Evolutionary conservation across 2,113 vertebrate species (phyloP).

Genomic region (Melanostigma gelatinosum): DNA sequence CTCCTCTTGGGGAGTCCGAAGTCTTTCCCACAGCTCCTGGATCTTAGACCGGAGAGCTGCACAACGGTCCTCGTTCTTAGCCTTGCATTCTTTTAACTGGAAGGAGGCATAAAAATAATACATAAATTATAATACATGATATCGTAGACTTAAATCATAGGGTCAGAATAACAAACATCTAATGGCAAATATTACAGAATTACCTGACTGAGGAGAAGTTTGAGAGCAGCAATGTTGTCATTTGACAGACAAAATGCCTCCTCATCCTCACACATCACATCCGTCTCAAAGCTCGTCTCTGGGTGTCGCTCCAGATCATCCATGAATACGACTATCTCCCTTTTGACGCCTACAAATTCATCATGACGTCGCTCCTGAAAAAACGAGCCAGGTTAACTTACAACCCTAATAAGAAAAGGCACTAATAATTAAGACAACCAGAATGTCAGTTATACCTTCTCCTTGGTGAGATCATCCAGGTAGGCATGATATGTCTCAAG

Average conservation of each 20-base stretch:
- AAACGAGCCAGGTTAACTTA: not conserved
- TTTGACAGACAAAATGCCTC: constrained; percentile 90
- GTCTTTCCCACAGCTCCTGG: constrained; percentile 87
- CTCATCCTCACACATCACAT: constrained; percentile 90
- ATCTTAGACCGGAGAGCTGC: constrained; percentile 84
- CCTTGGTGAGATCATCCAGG: constrained; percentile 77
- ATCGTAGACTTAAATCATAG: not conserved
- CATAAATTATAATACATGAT: not conserved
- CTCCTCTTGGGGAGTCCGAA: constrained; percentile 86
- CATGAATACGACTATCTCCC: constrained; percentile 88
- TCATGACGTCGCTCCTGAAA: constrained; percentile 84
- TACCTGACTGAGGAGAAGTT: constrained; percentile 88
- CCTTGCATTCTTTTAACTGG: constrained; percentile 85
- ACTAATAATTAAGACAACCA: not conserved
- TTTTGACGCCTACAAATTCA: constrained; percentile 87
- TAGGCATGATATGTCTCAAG: constrained; percentile 84
- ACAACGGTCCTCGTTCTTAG: constrained; percentile 84
- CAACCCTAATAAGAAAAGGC: not conserved
- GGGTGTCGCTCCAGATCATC: constrained; percentile 89
- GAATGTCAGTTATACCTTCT: constrained; percentile 81
- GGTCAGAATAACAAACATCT: not conserved
- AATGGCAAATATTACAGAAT: not conserved
- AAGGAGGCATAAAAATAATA: not conserved
- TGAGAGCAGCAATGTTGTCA: constrained; percentile 88
- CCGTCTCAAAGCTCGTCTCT: constrained; percentile 90